Conservation (phyloP, 2,888 invertebrate genomes). For the Temnothorax unifasciatus region DNA sequence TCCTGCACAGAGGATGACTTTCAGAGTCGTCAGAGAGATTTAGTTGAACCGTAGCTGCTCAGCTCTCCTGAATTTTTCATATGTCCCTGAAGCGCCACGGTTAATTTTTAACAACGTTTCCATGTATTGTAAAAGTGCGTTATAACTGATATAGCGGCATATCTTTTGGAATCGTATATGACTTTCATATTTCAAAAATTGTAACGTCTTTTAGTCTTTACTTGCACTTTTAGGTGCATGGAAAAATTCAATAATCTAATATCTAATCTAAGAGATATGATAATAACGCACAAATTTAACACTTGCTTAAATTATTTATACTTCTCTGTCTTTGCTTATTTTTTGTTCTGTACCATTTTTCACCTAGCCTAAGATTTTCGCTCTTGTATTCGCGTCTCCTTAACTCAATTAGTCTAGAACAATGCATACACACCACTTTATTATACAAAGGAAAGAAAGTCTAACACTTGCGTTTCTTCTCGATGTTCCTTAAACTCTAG, state of each 20-base stretch:
- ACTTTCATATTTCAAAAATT: background rate
- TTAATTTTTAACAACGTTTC: conserved; percentile 34
- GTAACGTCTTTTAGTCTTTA: background rate
- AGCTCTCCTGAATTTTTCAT: conserved; percentile 3
- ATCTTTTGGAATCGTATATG: background rate
- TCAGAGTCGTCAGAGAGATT: conserved; percentile 25
- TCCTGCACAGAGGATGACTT: conserved; percentile 11
- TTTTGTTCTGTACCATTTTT: background rate
- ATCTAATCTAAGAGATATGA: background rate
- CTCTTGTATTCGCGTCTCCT: background rate
- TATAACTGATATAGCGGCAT: background rate
- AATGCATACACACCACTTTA: background rate
- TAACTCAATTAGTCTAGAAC: conserved; percentile 11
- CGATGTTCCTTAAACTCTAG: conserved; percentile 26
- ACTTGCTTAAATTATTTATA: background rate
- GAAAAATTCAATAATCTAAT: background rate
- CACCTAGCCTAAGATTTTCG: background rate
- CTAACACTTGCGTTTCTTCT: conserved; percentile 33
- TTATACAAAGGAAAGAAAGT: background rate
- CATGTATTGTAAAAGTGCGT: background rate
- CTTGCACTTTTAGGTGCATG: background rate
- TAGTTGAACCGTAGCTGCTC: conserved; percentile 21
- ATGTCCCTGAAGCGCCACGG: background rate
- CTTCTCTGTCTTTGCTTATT: background rate
- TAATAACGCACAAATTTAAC: background rate